A percentile compares a stretch with the other conserved stretches of the same genome.
Conservation (phyloP, 2,113 vertebrate genomes). For the Gavia stellata region DNA sequence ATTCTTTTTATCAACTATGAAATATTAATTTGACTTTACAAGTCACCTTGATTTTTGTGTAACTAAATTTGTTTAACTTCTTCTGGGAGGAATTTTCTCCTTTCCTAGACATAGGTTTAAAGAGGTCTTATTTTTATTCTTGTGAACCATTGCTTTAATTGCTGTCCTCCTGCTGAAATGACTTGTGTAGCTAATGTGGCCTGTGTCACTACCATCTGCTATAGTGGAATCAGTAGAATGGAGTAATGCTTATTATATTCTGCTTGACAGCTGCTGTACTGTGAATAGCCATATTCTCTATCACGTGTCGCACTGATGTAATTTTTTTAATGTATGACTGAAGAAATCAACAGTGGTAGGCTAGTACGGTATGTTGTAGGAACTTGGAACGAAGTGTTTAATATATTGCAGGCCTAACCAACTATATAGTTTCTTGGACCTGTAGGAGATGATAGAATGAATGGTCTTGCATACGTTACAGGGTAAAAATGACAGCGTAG, state of each 20-base stretch:
- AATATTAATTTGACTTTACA: not conserved
- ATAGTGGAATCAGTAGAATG: not conserved
- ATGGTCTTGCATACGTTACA: not conserved
- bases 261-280: not conserved
- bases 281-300: not conserved
- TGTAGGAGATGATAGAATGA: not conserved
- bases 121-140: not conserved
- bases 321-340: not conserved
- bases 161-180: not conserved
- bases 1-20: not conserved
- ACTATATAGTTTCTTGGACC: not conserved
- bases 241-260: not conserved
- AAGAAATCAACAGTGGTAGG: not conserved
- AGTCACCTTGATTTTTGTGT: not conserved
- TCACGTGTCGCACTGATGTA: not conserved
- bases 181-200: not conserved
- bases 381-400: not conserved
- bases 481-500: not conserved
- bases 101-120: not conserved
- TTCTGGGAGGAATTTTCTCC: not conserved
- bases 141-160: not conserved
- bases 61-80: not conserved
- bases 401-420: not conserved
- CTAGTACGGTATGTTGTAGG: not conserved
- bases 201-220: not conserved